These are phyloP conservation scores for Stenotaenia linearis DNA, from an alignment of 2,888 invertebrate genomes.

Conservation along the genomic window DNA sequence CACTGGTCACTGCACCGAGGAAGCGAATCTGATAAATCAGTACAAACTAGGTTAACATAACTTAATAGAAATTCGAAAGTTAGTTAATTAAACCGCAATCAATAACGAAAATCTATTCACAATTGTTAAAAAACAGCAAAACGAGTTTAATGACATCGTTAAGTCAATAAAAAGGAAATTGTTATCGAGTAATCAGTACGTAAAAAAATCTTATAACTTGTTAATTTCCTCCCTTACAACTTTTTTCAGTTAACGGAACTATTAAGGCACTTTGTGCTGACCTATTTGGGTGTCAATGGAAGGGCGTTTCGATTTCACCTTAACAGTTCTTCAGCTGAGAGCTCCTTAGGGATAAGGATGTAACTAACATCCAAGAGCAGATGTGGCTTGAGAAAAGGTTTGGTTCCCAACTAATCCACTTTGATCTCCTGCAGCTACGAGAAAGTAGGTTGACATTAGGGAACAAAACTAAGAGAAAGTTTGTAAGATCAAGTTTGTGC, in stretches of 20 bases:
- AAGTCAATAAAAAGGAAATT: no score
- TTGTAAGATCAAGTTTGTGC: background rate
- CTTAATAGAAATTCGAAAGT: background rate
- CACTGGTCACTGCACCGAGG: background rate
- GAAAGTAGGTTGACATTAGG: conserved; percentile 9
- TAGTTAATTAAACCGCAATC: background rate
- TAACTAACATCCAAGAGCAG: background rate
- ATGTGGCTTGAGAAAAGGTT: background rate
- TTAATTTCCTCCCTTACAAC: background rate
- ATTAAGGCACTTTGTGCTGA: background rate
- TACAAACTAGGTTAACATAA: background rate
- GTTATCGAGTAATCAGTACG: no score
- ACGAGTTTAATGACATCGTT: no score
- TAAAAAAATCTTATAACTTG: background rate
- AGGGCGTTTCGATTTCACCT: background rate
- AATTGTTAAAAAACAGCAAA: no score
- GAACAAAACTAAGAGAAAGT: background rate
- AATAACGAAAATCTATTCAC: background rate
- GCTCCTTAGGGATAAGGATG: background rate
- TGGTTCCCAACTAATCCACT: background rate
- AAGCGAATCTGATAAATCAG: background rate
- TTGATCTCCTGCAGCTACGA: background rate
- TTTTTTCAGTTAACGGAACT: background rate
- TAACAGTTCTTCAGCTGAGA: background rate
- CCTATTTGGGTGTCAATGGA: background rate